A percentile compares a stretch with the other conserved stretches of the same genome.
These are phyloP conservation scores for Drosophila gunungcola DNA, from an alignment of 1,140 invertebrate species.

Conservation along the genomic window DNA sequence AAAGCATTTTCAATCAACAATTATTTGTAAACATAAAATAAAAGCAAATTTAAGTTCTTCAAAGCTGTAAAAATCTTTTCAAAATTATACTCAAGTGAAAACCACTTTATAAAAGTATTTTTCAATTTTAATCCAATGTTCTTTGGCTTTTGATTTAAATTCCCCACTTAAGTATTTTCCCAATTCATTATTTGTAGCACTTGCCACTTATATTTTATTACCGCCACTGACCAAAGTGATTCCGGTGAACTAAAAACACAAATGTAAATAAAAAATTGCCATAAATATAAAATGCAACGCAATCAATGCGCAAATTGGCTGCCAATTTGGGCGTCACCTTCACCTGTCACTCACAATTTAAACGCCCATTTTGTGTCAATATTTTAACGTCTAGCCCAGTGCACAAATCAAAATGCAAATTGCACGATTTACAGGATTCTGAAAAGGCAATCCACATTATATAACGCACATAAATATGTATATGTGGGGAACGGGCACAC, in stretches of 20 bases:
- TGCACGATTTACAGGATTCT: constrained; percentile 64
- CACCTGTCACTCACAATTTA: neutral
- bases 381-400: constrained; percentile 58
- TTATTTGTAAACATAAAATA: no score
- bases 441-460: constrained; percentile 41
- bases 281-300: constrained; percentile 52
- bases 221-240: constrained; percentile 26
- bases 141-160: neutral
- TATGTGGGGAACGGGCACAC: constrained; percentile 14
- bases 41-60: no score
- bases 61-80: no score
- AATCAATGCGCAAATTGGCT: constrained; percentile 66
- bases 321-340: constrained; percentile 32
- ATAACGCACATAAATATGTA: constrained; percentile 14
- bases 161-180: neutral
- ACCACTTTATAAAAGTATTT: neutral
- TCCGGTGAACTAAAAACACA: constrained; percentile 28
- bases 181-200: constrained; percentile 23
- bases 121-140: neutral
- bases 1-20: no score
- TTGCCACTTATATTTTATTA: constrained; percentile 45
- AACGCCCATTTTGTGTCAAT: constrained; percentile 18
- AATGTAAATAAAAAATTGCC: constrained; percentile 12
- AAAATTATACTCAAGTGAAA: neutral
- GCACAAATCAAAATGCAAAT: constrained; percentile 77